Evolutionary conservation across 1,140 invertebrate species (phyloP).

Genomic region (Zaprionus kolodkinae): DNA sequence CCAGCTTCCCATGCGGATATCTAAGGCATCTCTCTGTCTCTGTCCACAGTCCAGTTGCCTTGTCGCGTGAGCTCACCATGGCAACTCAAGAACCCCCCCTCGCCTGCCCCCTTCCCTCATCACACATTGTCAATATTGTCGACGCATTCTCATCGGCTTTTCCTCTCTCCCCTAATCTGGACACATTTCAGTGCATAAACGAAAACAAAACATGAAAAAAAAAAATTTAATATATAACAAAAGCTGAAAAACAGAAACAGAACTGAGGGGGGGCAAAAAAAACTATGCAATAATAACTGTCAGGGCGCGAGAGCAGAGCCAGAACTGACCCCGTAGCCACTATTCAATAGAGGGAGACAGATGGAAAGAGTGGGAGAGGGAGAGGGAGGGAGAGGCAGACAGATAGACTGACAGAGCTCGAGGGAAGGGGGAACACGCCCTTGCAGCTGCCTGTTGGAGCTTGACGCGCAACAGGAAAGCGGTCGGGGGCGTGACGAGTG

Average conservation of each 20-base stretch:
- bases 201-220: conserved; percentile 59
- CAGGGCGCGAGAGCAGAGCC: conserved; percentile 9
- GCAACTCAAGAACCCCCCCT: conserved; percentile 8
- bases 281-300: conserved; percentile 51
- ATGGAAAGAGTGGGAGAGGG: neutral
- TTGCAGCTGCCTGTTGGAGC: conserved; percentile 69
- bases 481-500: conserved; percentile 28
- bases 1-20: conserved; percentile 18
- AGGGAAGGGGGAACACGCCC: conserved; percentile 17
- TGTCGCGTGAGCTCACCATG: conserved; percentile 31
- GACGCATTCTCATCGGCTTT: conserved; percentile 3
- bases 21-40: neutral
- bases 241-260: conserved; percentile 37
- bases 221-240: conserved; percentile 28
- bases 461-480: conserved; percentile 53
- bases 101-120: neutral
- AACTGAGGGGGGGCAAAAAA: neutral
- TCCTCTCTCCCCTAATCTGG: conserved; percentile 28
- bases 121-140: conserved; percentile 6
- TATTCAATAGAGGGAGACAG: neutral
- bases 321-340: conserved; percentile 41
- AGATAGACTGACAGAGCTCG: neutral
- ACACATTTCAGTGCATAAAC: conserved; percentile 60
- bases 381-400: neutral
- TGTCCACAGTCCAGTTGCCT: neutral